phyloP scores from a whole-genome alignment of 2,888 invertebrate genomes.

The Brachypterus glaber region DNA sequence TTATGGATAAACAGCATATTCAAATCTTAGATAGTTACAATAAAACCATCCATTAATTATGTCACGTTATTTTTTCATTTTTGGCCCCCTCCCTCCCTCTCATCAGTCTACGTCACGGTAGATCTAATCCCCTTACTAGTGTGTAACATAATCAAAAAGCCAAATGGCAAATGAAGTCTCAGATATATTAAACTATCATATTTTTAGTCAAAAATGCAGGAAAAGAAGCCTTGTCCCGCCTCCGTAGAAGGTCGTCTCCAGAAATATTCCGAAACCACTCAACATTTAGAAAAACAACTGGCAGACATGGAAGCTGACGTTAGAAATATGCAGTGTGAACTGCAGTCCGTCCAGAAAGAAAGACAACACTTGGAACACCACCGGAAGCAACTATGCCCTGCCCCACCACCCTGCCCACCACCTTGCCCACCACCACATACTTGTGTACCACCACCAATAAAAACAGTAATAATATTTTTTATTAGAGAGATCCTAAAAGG shows the following conservation, averaged over 20 bases:
- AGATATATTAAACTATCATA: no score
- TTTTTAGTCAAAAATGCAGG: slow-evolving; percentile 29
- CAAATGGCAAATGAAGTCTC: no score
- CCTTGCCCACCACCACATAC: slow-evolving; percentile 14
- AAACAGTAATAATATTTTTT: no score
- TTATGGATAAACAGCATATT: no score
- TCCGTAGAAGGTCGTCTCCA: slow-evolving; percentile 39
- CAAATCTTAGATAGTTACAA: no score
- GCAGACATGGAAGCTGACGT: slow-evolving; percentile 52
- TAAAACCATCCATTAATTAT: no score
- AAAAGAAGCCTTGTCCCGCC: slow-evolving; percentile 39
- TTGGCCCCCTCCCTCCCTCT: no score
- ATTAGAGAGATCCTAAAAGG: no score
- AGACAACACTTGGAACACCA: slow-evolving; percentile 44
- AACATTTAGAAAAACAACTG: slow-evolving; percentile 48
- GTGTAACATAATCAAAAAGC: no score
- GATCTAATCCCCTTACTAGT: no score
- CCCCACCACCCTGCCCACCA: slow-evolving; percentile 40
- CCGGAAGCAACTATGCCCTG: slow-evolving; percentile 34
- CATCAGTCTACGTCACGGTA: no score
- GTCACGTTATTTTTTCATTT: no score
- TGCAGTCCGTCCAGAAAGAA: slow-evolving; percentile 44
- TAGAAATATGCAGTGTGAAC: slow-evolving; percentile 45
- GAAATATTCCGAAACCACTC: slow-evolving; percentile 40
- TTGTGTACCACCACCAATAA: not conserved